These are phyloP conservation scores for Odocoileus virginianus DNA, from an alignment of 2,113 vertebrate genomes.

Conservation along the genomic window DNA sequence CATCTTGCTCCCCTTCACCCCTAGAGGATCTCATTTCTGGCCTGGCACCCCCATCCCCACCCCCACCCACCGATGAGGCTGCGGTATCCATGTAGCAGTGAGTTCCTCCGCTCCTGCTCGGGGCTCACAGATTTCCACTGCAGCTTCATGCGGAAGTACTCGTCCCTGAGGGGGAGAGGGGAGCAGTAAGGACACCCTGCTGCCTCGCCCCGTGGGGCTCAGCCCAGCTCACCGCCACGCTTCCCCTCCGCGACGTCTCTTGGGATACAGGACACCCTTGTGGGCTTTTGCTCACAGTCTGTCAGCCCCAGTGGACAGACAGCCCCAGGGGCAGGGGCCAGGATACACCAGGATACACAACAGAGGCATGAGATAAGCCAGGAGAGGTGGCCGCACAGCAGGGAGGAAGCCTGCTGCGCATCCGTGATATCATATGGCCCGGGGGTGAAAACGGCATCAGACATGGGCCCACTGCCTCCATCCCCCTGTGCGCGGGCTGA, in stretches of 20 bases:
- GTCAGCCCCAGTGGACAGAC: not conserved
- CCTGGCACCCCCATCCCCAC: not conserved
- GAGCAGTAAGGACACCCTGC: rapidly evolving
- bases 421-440: rapidly evolving
- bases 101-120: constrained; percentile 93
- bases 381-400: rapidly evolving
- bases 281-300: not conserved
- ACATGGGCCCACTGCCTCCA: rapidly evolving
- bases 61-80: constrained; percentile 83
- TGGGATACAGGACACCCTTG: rapidly evolving
- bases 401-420: not conserved
- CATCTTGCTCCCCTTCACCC: not conserved
- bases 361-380: not conserved
- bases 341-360: not conserved
- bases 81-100: constrained; percentile 89
- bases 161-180: constrained; percentile 78
- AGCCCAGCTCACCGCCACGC: not conserved
- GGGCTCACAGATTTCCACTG: constrained; percentile 94
- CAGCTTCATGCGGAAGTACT: constrained; percentile 95
- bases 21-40: too few species aligned
- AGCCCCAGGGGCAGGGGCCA: not conserved
- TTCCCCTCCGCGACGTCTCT: not conserved
- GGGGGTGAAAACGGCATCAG: rapidly evolving
- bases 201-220: not conserved
- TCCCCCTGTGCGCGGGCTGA: rapidly evolving